Evolutionary conservation across 2,797 vertebrate genomes (phyloP).

Genomic region (Sciurus carolinensis): DNA sequence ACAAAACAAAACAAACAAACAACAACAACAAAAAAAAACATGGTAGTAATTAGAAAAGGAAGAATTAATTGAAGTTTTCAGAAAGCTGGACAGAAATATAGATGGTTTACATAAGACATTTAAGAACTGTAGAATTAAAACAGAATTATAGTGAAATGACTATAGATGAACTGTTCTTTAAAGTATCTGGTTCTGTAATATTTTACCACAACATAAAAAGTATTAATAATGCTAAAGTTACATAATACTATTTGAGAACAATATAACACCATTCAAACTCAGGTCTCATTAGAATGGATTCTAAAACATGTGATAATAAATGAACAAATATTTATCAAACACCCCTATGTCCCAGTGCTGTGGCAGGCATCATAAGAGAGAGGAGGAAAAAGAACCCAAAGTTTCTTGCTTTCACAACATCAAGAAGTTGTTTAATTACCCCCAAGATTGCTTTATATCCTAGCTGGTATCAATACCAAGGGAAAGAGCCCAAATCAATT

Average conservation of each 20-base stretch:
- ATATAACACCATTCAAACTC: neutral
- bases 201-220: neutral
- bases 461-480: neutral
- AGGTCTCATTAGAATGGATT: neutral
- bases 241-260: neutral
- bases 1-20: too few species aligned
- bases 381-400: neutral
- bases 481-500: neutral
- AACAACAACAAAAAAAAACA: too few species aligned
- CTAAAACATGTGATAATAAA: neutral
- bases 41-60: neutral
- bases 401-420: neutral
- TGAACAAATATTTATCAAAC: neutral
- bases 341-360: neutral
- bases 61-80: neutral
- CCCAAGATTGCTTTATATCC: neutral
- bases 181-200: neutral
- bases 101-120: neutral
- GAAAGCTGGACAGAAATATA: neutral
- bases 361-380: neutral
- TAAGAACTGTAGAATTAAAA: neutral
- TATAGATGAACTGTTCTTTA: neutral
- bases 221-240: neutral
- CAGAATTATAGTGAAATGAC: neutral
- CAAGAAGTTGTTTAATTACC: neutral